Base-by-base conservation (phyloP, 1,140 invertebrate genomes). In the Bombus pyrosoma region DNA sequence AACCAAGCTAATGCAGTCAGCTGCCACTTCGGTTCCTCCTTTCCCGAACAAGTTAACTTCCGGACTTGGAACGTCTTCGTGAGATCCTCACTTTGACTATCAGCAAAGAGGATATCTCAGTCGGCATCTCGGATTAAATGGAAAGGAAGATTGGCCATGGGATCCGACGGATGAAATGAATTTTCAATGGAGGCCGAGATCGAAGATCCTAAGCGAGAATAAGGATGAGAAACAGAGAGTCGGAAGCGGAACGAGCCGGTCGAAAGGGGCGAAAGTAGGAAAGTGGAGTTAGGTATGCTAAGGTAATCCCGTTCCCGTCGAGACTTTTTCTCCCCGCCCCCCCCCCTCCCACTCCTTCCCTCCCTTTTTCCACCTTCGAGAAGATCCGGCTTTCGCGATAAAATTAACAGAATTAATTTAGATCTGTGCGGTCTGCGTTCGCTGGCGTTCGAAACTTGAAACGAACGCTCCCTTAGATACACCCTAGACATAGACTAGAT, bases 121-220 rank as follows among this genome's bases (percentile, higher is more conserved):
- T 89, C 81, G 82, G 86, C 88, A 87, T 91, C 78, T 89, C 80
- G 57, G 90, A 93, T 93, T 93, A 93, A 93, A 93, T 92, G 90
- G 83, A 86, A 89, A 75, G 87, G 90, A 91, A 92, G 90, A 92
- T 92, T 91, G 92, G 91, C 88, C 86, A 91, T 90, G 91, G 91
- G 89, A 93, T 91, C 86, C 91, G 85, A 90, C 86, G 87, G 91
- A 89, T 91, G 87, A 90, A 93, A 93, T 93, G 93, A 93, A 93
- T 92, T 93, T 92, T 93, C 92, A 92, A 93, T 92, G 89, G 85
- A 90, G 81, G 84, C 85, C 62, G 59, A 75, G 85, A 86, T 83
- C 81, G 78, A 83, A 88, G 84, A 87, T 85, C 73, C 84, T 75
- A 72, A 47, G 53, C 78, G 73, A 81, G 72, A 75, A 81, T 73